A percentile compares a stretch with the other conserved stretches of the same genome.
These are phyloP conservation scores for Artemia franciscana DNA, from an alignment of 1,140 invertebrate genomes.

Conservation along the genomic window DNA sequence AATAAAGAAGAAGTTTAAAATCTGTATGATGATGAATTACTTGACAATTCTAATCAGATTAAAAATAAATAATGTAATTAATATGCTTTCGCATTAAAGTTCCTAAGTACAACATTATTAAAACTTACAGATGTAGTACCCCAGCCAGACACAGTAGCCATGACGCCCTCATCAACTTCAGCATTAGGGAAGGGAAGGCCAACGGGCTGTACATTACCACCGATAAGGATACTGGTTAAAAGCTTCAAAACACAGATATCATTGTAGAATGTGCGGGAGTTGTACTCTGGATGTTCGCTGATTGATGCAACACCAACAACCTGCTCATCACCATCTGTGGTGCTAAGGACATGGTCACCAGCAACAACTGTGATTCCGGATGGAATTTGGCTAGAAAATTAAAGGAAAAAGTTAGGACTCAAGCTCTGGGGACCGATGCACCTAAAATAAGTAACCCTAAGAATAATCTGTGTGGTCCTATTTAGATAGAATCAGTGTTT, in stretches of 20 bases:
- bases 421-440: too few species aligned
- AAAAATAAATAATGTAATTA: too few species aligned
- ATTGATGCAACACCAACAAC: not conserved
- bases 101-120: too few species aligned
- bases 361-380: not conserved
- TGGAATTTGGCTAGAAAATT: not conserved
- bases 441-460: too few species aligned
- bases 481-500: too few species aligned
- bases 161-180: not conserved
- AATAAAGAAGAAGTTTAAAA: too few species aligned
- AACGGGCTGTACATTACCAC: not conserved
- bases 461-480: too few species aligned
- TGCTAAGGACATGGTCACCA: slow-evolving; percentile 1
- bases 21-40: too few species aligned
- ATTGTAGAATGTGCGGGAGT: slow-evolving; percentile 5
- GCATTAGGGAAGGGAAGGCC: not conserved
- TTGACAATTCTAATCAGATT: too few species aligned
- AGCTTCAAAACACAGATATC: slow-evolving; percentile 3
- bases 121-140: not conserved
- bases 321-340: slow-evolving; percentile 3
- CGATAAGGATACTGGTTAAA: not conserved
- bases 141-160: slow-evolving; percentile 1
- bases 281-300: slow-evolving; percentile 5
- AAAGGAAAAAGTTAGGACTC: not conserved
- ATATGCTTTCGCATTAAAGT: too few species aligned